Conservation (phyloP, 1,140 invertebrate species). For the Danaus plexippus region DNA sequence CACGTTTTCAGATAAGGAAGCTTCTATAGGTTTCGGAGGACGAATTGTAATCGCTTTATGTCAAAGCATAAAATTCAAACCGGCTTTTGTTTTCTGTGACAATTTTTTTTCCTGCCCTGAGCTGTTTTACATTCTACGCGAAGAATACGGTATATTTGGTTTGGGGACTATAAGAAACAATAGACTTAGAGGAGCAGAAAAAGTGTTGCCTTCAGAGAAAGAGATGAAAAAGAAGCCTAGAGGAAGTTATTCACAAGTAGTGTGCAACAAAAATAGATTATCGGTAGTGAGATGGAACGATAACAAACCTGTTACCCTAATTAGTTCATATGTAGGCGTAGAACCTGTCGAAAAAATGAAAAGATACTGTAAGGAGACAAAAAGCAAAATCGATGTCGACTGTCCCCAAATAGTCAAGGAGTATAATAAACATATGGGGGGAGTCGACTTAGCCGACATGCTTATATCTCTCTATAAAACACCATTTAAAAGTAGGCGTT, state of each 20-base stretch:
- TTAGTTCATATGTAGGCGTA: conserved; percentile 20
- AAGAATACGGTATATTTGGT: conserved; percentile 26
- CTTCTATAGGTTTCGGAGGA: conserved; percentile 24
- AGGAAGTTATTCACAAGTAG: conserved; percentile 18
- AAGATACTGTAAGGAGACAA: conserved; percentile 21
- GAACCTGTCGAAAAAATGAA: conserved; percentile 16
- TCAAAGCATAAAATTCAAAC: conserved; percentile 20
- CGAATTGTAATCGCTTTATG: conserved; percentile 27
- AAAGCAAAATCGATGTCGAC: conserved; percentile 18
- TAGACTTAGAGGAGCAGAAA: conserved; percentile 25
- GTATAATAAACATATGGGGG: conserved; percentile 29
- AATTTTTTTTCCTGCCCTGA: conserved; percentile 29
- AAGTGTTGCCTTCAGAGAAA: conserved; percentile 35
- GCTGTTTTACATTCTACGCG: conserved; percentile 18
- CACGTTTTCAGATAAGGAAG: conserved; percentile 25
- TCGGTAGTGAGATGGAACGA: conserved; percentile 18
- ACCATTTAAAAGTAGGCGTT: conserved; percentile 17
- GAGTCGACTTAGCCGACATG: conserved; percentile 26
- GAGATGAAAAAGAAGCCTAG: conserved; percentile 39
- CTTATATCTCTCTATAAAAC: conserved; percentile 24
- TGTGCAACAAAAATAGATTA: conserved; percentile 34
- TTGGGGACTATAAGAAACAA: conserved; percentile 25
- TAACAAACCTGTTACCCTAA: conserved; percentile 23
- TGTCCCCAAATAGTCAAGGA: conserved; percentile 26
- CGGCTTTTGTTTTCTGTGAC: conserved; percentile 26